Conservation (phyloP, 2,888 invertebrate species). For the Stenodera caucasica region DNA sequence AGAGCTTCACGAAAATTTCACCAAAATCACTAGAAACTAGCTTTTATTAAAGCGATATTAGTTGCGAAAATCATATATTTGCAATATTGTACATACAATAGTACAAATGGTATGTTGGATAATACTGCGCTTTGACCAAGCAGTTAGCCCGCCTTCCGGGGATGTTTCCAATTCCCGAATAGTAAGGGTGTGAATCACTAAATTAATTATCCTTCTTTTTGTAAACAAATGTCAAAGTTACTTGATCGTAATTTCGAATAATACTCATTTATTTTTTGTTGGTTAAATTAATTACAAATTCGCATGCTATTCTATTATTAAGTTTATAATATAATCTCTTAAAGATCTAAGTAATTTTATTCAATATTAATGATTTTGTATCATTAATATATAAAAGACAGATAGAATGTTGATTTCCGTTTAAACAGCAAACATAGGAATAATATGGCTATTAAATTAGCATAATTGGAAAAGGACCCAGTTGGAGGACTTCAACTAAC, state of each 20-base stretch:
- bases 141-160: slow-evolving; percentile 8
- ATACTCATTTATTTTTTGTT: background rate
- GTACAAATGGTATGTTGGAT: background rate
- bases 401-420: background rate
- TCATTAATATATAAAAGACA: background rate
- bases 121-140: slow-evolving; percentile 9
- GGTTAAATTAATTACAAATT: background rate
- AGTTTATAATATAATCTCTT: background rate
- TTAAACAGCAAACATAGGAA: background rate
- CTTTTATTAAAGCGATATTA: too few relatives aligned
- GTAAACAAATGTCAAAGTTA: background rate
- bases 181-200: background rate
- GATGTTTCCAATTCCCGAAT: slow-evolving; percentile 12
- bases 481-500: background rate
- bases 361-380: background rate
- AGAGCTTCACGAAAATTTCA: background rate
- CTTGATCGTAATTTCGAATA: slow-evolving; percentile 7
- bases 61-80: too few relatives aligned
- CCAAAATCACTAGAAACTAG: too few relatives aligned
- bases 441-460: slow-evolving; percentile 4
- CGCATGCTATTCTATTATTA: background rate
- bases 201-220: slow-evolving; percentile 13
- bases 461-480: background rate
- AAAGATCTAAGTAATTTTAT: background rate
- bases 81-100: too few relatives aligned